Conservation (phyloP, 1,140 invertebrate species). For the Macrobrachium nipponense region DNA sequence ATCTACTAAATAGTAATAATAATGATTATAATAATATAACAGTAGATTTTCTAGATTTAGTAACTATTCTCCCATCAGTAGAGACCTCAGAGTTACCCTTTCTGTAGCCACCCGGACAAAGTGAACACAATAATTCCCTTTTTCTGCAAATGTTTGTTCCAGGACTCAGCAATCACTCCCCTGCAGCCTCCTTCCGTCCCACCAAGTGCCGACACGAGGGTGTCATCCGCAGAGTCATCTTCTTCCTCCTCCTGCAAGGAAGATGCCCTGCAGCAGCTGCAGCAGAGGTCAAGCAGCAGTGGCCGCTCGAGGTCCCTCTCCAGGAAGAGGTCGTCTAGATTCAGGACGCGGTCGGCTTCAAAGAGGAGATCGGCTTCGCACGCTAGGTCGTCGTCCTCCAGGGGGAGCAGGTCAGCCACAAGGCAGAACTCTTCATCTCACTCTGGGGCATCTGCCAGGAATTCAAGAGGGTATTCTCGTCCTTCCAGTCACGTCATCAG, state of each 20-base stretch:
- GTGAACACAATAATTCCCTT: not conserved
- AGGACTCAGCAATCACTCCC: not conserved
- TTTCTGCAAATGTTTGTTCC: not conserved
- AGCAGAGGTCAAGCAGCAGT: not conserved
- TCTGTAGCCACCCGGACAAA: too few relatives aligned
- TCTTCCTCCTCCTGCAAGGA: not conserved
- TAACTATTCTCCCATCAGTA: too few relatives aligned
- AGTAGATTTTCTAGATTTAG: too few relatives aligned
- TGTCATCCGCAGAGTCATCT: not conserved
- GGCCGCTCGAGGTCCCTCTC: not conserved
- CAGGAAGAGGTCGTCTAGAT: constrained; percentile 7
- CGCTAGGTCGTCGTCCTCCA: not conserved
- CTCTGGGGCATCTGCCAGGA: not conserved
- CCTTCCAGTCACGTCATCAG: constrained; percentile 26
- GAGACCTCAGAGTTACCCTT: too few relatives aligned
- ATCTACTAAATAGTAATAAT: too few relatives aligned
- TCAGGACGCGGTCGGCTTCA: constrained; percentile 9
- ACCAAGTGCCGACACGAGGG: constrained; percentile 21
- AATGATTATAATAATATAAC: too few relatives aligned
- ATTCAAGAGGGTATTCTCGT: constrained; percentile 3
- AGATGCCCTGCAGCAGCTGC: not conserved
- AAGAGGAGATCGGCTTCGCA: constrained; percentile 5
- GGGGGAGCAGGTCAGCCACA: not conserved
- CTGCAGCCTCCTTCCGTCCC: constrained; percentile 21
- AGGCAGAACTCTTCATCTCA: constrained; percentile 4